Evolutionary conservation across 2,797 vertebrate species (phyloP), one percentile per base, ranked within the genome.

Genomic region (Rhinella marina): DNA sequence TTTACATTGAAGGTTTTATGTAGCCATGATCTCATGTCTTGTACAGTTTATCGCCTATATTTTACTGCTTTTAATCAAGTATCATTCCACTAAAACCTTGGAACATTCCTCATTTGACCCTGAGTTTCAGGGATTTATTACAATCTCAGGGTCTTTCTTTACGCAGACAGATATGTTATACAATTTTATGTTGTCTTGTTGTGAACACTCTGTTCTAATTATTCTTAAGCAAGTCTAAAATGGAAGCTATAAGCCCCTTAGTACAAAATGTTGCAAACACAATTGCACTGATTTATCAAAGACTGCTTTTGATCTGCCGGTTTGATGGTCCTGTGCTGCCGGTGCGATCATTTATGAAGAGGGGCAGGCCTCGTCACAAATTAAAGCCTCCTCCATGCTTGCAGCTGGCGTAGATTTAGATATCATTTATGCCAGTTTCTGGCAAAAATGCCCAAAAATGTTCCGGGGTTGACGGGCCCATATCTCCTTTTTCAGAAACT

Each of bases 131-230:
- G 82, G 56, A 56, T 76, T 81, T 81, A 81, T 81, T 64, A 62
- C 79, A 81, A n/a, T 84, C 54, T 76, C 82, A 85, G 72, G 83
- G 83, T 27, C 70, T 52, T 64, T 76, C 32, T 76, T 85, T 76
- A 62, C 83, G 61, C n/a, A 86, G 61, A 85, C n/a, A 76, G 70
- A 25, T 29, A 61, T 68, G 81, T 72, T 72, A 25, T 52, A 57
- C 25, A 82, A n/a, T 29, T 5, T 57, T 48, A 57, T 27, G 19
- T 17, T n/a, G 57, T 11, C 48, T 76, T 54, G 19, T 75, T 56
- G 29, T 70, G n/a, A 56, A 70, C 64, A 83, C 56, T 85, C 27
- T 76, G 57, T 25, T 41, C 70, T 84, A 48, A 17, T 23, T 68
- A 13, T 72, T 57, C 57, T 6, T 64, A 23, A 54, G n/a, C 81